phyloP scores from a whole-genome alignment of 2,113 vertebrate species.

The Callipepla californica region DNA sequence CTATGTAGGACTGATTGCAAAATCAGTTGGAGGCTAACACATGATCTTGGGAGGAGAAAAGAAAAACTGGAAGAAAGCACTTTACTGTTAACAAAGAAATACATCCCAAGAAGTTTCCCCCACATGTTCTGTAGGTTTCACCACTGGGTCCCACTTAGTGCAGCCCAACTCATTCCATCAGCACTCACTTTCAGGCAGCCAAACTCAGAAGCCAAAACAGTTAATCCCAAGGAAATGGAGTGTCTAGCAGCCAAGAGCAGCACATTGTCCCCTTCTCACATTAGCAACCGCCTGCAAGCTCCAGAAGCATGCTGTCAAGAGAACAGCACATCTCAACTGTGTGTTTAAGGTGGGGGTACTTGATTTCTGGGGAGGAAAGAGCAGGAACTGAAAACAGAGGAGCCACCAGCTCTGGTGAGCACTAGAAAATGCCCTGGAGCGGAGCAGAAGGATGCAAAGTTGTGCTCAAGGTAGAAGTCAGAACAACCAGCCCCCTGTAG shows the following conservation, averaged over 20 bases:
- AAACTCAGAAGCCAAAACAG: neutral
- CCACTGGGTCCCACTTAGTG: neutral
- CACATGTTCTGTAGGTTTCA: neutral
- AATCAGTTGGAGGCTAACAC: slow-evolving; percentile 61
- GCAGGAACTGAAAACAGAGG: neutral
- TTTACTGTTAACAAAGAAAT: neutral
- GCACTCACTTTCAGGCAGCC: neutral
- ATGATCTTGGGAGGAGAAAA: neutral
- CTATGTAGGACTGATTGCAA: slow-evolving; percentile 68
- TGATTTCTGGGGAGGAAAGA: neutral
- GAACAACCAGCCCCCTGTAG: neutral
- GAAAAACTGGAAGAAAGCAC: neutral
- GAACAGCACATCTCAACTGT: neutral
- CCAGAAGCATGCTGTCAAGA: neutral
- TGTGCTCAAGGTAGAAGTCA: neutral
- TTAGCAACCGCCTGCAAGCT: neutral
- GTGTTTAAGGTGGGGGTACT: neutral
- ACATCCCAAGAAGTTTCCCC: neutral
- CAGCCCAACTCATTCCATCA: neutral
- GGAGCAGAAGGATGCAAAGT: neutral
- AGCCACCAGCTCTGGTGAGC: neutral
- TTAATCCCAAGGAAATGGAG: slow-evolving; percentile 10
- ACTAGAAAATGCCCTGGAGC: neutral
- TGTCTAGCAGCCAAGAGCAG: neutral
- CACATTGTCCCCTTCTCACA: neutral